Base-by-base conservation (phyloP, 1,140 invertebrate genomes). In the Dreissena rostriformis region DNA sequence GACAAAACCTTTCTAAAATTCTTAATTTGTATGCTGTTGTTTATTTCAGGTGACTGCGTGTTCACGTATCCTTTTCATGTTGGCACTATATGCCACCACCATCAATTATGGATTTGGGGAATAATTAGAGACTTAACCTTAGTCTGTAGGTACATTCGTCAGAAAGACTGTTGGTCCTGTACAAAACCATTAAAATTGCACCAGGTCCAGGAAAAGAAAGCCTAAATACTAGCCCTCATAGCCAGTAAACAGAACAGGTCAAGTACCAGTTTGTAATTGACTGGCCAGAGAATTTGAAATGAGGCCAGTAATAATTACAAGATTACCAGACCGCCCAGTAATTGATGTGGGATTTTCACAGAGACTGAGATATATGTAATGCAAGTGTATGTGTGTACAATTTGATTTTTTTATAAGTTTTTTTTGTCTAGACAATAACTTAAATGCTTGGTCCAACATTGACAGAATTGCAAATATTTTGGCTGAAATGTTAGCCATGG, bases 51-150 rank as follows among this genome's bases (percentile, higher is more conserved):
- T 91, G 17, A 91, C 88, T 17, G 90, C 88, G 15, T 91, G 90
- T 81, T 91, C 88, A 49, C 90, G 87, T 91, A 91, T 91, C 90
- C 88, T 90, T 79, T 24, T n/a, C 14, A 19, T n/a, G 17, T 61
- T 61, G 17, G 17, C 11, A 61, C 12, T 61, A 6, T 61, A 61
- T 61, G 17, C 17, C 57, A 61, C 22, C 11, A 61, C 57, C 17
- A 61, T 4, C 57, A 24, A 24, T 61, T 2, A 11, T n/a, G 57
- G 57, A 61, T 57, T 14, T 57, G 22, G 4, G 6, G 4, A n/a
- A 19, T 24, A 19, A 61, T 61, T 19, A 61, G 2, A 61, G 22
- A 61, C 57, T 24, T 61, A 5, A 19, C 22, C 57, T 61, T 39
- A n/a, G 39, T 39, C 8, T 39, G 2, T 39, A 39, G 4, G 39